These are phyloP conservation scores for Melinaea menophilus DNA, from an alignment of 2,888 invertebrate species.

Conservation along the genomic window DNA sequence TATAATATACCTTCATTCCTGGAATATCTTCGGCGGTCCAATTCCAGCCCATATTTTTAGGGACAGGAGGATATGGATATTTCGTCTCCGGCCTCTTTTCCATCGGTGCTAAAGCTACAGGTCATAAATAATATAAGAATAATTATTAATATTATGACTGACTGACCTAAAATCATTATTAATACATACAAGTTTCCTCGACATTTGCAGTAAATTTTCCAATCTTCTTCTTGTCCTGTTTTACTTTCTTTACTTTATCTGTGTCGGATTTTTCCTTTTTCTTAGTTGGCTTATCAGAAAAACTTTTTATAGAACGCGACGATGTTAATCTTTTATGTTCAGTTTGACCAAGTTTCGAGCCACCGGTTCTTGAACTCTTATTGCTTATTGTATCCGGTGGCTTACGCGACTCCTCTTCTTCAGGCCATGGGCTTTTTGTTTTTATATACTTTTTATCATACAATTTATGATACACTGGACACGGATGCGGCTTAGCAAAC, in stretches of 20 bases:
- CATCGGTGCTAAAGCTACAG: conserved; percentile 40
- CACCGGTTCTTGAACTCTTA: conserved; percentile 45
- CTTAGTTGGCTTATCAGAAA: conserved; percentile 39
- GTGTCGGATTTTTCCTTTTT: conserved; percentile 34
- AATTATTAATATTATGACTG: background rate
- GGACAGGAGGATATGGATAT: conserved; percentile 61
- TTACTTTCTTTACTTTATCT: conserved; percentile 40
- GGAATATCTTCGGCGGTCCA: conserved; percentile 69
- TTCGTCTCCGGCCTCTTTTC: conserved; percentile 46
- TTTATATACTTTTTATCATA: conserved; percentile 59
- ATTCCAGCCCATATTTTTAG: conserved; percentile 70
- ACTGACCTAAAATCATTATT: conserved; percentile 6
- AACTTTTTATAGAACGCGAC: conserved; percentile 38
- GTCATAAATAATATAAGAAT: background rate
- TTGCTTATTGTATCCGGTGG: conserved; percentile 38
- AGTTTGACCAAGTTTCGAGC: conserved; percentile 34
- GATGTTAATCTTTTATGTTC: conserved; percentile 31
- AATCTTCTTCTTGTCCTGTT: conserved; percentile 44
- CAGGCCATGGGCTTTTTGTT: conserved; percentile 57
- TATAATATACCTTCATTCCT: conserved; percentile 57
- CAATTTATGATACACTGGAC: conserved; percentile 67
- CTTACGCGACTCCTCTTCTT: conserved; percentile 42
- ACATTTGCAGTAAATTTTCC: conserved; percentile 55
- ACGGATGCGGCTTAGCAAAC: conserved; percentile 60
- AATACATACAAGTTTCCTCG: conserved; percentile 42